phyloP scores from a whole-genome alignment of 1,140 invertebrate species.

The Cotesia vestalis region DNA sequence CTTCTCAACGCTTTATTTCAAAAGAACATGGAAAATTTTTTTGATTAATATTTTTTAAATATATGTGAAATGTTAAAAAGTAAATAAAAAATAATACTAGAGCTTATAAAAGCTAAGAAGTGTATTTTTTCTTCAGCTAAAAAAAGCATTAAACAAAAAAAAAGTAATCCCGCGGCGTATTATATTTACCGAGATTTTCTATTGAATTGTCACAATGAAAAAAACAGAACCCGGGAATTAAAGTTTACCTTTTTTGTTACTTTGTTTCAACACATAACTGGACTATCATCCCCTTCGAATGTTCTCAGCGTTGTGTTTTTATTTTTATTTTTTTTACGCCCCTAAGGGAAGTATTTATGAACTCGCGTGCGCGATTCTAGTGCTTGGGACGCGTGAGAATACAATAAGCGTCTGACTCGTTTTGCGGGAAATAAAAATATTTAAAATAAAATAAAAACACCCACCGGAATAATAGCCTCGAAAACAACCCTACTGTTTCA shows the following conservation, averaged over 20 bases:
- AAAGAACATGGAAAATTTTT: too few species aligned
- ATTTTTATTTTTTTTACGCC: constrained; percentile 18
- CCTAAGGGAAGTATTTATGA: constrained; percentile 32
- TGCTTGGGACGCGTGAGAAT: constrained; percentile 18
- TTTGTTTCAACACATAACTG: constrained; percentile 22
- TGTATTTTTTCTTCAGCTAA: not conserved
- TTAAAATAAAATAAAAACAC: constrained; percentile 21
- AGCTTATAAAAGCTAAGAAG: constrained; percentile 7
- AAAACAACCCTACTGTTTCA: constrained; percentile 23
- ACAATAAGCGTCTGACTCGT: constrained; percentile 29
- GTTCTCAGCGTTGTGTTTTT: not conserved
- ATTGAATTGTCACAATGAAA: constrained; percentile 31
- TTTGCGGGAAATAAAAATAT: constrained; percentile 30
- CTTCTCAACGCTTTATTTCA: too few species aligned
- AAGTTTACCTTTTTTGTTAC: constrained; percentile 30
- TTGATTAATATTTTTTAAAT: too few species aligned
- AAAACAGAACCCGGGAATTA: constrained; percentile 20
- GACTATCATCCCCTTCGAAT: constrained; percentile 11
- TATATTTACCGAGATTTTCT: constrained; percentile 34
- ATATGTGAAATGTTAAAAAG: not conserved
- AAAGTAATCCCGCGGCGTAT: constrained; percentile 4
- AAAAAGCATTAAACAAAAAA: constrained; percentile 11
- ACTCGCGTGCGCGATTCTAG: constrained; percentile 24
- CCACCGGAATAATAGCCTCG: not conserved
- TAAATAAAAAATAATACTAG: not conserved